Evolutionary conservation across 2,113 vertebrate species (phyloP), one percentile per base, ranked within the genome.

Genomic region (Pelodiscus sinensis): DNA sequence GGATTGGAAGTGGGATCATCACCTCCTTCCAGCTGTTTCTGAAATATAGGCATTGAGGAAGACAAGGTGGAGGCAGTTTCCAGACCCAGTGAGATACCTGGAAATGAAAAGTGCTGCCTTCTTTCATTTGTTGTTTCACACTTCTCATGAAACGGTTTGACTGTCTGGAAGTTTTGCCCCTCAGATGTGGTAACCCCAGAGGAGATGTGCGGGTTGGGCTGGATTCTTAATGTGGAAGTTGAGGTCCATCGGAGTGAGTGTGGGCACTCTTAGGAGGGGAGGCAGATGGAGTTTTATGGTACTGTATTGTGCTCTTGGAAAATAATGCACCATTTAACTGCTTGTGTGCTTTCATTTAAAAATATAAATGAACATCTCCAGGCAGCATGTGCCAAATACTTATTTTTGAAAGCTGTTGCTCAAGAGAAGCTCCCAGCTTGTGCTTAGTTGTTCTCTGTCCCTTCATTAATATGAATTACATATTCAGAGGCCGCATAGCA

Each of bases 391-490:
- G 0, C 60, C 1, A 1, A 80, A 85, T 96, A 89, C 90, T 94
- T 93, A 71, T 93, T 84, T 44, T 94, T 93, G 27, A 54, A 90
- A 55, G 52, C 75, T 93, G 95, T 94, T 94, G 73, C 84, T 91
- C n/a, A 54, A 52, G 84, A 93, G 31, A 44, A 60, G 77, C 80
- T 51, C 25, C 73, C 9, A 78, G 24, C 84, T 94, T 89, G 16
- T 80, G 55, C n/a, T 19, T 71, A n/a, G 25, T 95, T 95, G 38
- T 93, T 19, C 84, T 87, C 81, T 0, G 1, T 89, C 85, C 62
- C 88, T 94, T 97, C 73, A 83, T 93, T 95, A 92, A 88, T 96
- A 96, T 94, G 78, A 97, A 89, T 96, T 93, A 90, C 8, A 22
- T 92, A 90, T 96, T 89, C 82, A 96, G 92, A 97, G 78, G 44